These are phyloP conservation scores for Calyptommatus sinebrachiatus DNA, from an alignment of 2,113 vertebrate genomes.

Conservation along the genomic window DNA sequence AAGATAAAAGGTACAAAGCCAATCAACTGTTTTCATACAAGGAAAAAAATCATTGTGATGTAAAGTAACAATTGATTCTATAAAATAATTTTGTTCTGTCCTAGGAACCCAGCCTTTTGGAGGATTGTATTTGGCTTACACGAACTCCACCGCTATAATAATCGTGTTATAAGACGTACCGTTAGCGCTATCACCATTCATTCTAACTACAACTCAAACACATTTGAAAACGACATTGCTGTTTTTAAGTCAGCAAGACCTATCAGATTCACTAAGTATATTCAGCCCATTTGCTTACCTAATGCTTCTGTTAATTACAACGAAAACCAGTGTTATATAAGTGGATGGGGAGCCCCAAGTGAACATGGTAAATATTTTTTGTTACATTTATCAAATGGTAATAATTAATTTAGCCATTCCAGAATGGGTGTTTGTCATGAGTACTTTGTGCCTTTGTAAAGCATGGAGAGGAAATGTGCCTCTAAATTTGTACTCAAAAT, in stretches of 20 bases:
- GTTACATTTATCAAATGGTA: background rate
- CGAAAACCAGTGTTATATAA: slow-evolving; percentile 52
- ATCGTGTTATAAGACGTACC: background rate
- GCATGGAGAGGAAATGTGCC: too few species aligned
- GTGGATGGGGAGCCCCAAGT: slow-evolving; percentile 62
- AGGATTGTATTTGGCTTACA: slow-evolving; percentile 6
- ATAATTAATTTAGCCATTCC: background rate
- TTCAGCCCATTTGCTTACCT: slow-evolving; percentile 54
- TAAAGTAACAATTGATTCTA: background rate
- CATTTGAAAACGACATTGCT: slow-evolving; percentile 6
- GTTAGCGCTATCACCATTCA: slow-evolving; percentile 5
- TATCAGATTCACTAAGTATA: slow-evolving; percentile 38
- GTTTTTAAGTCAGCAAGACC: slow-evolving; percentile 1
- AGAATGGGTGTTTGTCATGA: background rate
- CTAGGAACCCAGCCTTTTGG: slow-evolving; percentile 17
- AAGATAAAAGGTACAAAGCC: too few species aligned
- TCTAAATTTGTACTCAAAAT: too few species aligned
- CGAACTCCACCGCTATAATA: background rate
- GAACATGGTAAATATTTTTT: slow-evolving; percentile 60
- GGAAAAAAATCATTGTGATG: too few species aligned
- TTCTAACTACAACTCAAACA: background rate
- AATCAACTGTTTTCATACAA: too few species aligned
- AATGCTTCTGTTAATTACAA: background rate
- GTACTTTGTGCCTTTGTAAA: too few species aligned
- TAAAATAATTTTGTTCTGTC: background rate